phyloP scores from a whole-genome alignment of 2,113 vertebrate species.

The Caranx melampygus region DNA sequence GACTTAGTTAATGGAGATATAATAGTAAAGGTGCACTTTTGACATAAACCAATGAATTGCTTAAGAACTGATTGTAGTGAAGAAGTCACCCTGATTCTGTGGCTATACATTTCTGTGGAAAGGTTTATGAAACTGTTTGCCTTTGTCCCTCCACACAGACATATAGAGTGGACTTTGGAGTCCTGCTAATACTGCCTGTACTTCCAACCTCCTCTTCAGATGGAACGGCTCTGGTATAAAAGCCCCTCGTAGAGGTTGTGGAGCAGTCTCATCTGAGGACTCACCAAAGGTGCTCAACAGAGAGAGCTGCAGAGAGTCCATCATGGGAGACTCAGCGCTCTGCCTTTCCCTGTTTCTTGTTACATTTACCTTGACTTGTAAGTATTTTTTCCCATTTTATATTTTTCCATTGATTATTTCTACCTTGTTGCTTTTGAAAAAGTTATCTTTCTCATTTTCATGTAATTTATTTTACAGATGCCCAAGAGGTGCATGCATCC shows the following conservation, averaged over 20 bases:
- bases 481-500: neutral
- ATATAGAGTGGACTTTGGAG: constrained; percentile 80
- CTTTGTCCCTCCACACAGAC: constrained; percentile 82
- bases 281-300: constrained; percentile 49
- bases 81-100: too few relatives aligned
- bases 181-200: constrained; percentile 5
- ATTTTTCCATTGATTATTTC: neutral
- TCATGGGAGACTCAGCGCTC: constrained; percentile 84
- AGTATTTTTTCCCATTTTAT: constrained; percentile 50
- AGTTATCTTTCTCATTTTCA: neutral
- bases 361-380: constrained; percentile 73
- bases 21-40: neutral
- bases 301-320: constrained; percentile 78
- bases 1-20: neutral
- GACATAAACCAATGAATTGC: too few relatives aligned
- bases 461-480: neutral
- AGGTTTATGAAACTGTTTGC: constrained; percentile 68
- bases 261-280: constrained; percentile 78
- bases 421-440: neutral
- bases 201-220: neutral
- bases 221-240: constrained; percentile 75
- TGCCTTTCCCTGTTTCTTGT: constrained; percentile 80
- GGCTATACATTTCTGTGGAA: neutral
- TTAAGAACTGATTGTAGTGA: too few relatives aligned
- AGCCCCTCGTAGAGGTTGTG: constrained; percentile 31